Base-by-base conservation (phyloP, 2,113 vertebrate genomes). In the Amblyopsis rosae region DNA sequence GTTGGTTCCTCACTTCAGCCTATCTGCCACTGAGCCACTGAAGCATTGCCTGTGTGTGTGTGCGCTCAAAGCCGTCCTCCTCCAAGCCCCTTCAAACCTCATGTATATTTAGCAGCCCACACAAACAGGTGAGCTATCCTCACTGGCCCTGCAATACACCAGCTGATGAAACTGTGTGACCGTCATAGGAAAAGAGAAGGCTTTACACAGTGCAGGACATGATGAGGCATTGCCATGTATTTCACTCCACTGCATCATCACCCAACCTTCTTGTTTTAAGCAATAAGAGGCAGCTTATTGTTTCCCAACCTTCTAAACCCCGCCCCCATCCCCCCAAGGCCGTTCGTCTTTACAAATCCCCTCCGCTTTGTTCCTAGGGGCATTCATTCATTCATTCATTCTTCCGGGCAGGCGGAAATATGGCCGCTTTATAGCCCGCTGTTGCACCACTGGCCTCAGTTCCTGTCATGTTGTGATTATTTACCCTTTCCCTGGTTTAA, bases 41-140 rank as follows among this genome's bases (percentile, higher is more conserved):
- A 80, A 72, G 62, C 74, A 61, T 64, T 19, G 64, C 75, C 72
- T 17, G 48, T 56, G 26, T 26, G 26, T 26, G 26, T 26, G 65
- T 72, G 66, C 64, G 67, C 67, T 73, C 70, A 70, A 65, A 59
- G 59, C 59, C 3, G 32, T 68, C 74, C 26, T 26, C 19, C 19
- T 26, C 65, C 56, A 51, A 75, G 69, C 54, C 49, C 5, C 65
- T 80, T 76, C 62, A 77, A 53, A 67, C 19, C 72, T 82, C 70
- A 77, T 88, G 70, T 72, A 84, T 87, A 76, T 86, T 83, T 86
- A 83, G 86, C 74, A 49, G 65, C 59, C 16, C 54, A 49, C 73
- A 75, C 75, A 53, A 80, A 63, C 78, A 75, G 74, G 75, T 76
- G 76, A 76, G 56, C 66, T 19, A 26, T 26, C 26, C 26, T 26